These are phyloP conservation scores for Adela reaumurella DNA, from an alignment of 2,888 invertebrate genomes.

Conservation along the genomic window DNA sequence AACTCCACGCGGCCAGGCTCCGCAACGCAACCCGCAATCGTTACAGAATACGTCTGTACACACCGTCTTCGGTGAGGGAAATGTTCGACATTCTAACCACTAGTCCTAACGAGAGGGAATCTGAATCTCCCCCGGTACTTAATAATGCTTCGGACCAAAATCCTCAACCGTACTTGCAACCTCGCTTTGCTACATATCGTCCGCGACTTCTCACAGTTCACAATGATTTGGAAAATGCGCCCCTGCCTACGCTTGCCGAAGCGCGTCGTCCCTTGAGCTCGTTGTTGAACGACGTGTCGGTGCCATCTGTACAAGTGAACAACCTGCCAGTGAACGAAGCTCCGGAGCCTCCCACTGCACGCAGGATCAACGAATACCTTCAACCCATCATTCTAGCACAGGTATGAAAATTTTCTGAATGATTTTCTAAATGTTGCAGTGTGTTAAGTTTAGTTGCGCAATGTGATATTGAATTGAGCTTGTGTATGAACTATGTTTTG, in stretches of 20 bases:
- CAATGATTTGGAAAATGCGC: conserved; percentile 16
- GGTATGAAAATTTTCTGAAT: conserved; percentile 18
- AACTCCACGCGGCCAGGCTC: conserved; percentile 36
- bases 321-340: conserved; percentile 49
- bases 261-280: conserved; percentile 25
- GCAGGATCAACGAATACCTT: conserved; percentile 41
- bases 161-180: conserved; percentile 20
- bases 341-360: conserved; percentile 14
- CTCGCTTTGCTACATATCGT: conserved; percentile 22
- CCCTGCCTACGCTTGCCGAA: too few species aligned
- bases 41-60: conserved; percentile 36
- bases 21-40: conserved; percentile 38
- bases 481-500: too few species aligned
- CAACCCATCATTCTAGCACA: conserved; percentile 49
- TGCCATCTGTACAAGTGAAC: conserved; percentile 61
- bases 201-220: conserved; percentile 24
- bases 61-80: conserved; percentile 41
- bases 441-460: too few species aligned
- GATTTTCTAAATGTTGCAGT: too few species aligned
- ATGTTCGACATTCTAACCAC: conserved; percentile 32
- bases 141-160: conserved; percentile 6
- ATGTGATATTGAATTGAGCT: too few species aligned
- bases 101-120: conserved; percentile 19
- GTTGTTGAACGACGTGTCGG: conserved; percentile 30
- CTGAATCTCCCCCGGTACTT: conserved; percentile 17